Evolutionary conservation across 1,140 invertebrate genomes (phyloP), one percentile per base, ranked within the genome.

Genomic region (Papilio glaucus): DNA sequence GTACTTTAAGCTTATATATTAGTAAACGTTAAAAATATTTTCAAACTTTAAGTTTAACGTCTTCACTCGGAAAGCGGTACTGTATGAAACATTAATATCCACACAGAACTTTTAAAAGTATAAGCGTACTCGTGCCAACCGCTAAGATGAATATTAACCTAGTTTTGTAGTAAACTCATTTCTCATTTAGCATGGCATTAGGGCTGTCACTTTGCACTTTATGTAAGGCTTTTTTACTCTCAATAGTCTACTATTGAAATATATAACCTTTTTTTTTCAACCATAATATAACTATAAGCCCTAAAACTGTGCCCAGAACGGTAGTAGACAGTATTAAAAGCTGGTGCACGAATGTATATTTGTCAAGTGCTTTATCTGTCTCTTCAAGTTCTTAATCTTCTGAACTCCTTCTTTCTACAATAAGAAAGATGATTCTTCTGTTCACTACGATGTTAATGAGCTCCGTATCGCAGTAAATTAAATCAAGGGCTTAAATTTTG

Each of bases 161-260:
- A 69, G 67, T 69, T 69, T 69, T 49, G 67, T 69, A 69, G 67
- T 69, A 69, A 69, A 69, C 67, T 69, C 67, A 69, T 69, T 69
- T 69, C 41, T 45, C 67, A 69, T 69, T 69, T 69, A 69, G 37
- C 15, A 18, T 49, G 1, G 33, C 41, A 42, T 69, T 26, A 69
- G 67, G 67, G 67, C 24, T 68, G 65, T 68, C 41, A 68, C 21
- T 68, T 68, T 65, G 18, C 37, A 65, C 29, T 65, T 65, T 65
- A 37, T 39, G 9, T 38, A 21, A 65, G 9, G 15, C 13, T 39
- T 65, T 37, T 38, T 65, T 6, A 38, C n/a, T 18, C 18, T 12
- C 39, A 65, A 18, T 53, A 6, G 2, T 57, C 15, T 12, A 57
- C 49, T 57, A 57, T 4, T 12, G 49, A 57, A 57, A 57, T 53